phyloP scores from a whole-genome alignment of 2,113 vertebrate genomes.

The Bujurquina vittata region DNA sequence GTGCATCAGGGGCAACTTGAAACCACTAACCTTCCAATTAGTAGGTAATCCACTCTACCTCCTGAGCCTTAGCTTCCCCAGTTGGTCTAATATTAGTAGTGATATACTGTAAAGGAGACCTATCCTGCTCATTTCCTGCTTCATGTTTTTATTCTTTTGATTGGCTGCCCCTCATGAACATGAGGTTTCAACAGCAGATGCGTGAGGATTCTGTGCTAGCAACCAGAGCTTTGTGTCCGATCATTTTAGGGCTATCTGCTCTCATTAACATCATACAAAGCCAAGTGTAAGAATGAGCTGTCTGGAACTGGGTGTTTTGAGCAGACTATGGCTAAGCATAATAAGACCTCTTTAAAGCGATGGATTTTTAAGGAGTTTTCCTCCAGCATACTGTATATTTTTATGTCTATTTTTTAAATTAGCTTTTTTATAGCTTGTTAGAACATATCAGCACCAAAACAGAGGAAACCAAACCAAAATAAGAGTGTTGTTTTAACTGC shows the following conservation, averaged over 20 bases:
- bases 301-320: not conserved
- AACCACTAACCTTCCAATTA: slow-evolving; percentile 1
- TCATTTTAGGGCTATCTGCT: not conserved
- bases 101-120: not conserved
- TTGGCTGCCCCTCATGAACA: not conserved
- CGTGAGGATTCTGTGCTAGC: not conserved
- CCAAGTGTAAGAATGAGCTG: not conserved
- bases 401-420: too few relatives aligned
- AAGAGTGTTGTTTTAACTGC: not conserved
- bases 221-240: not conserved
- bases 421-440: too few relatives aligned
- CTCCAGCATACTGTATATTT: too few relatives aligned
- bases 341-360: not conserved
- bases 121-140: not conserved
- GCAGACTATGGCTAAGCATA: not conserved
- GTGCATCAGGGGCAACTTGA: not conserved
- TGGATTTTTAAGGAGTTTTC: not conserved
- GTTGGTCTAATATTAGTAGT: not conserved
- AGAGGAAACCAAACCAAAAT: not conserved
- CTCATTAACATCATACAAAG: not conserved
- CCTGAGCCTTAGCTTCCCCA: not conserved
- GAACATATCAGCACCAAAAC: not conserved
- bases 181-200: not conserved
- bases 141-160: not conserved
- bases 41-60: not conserved